phyloP scores from a whole-genome alignment of 2,113 vertebrate genomes.

The Cepphus grylle region DNA sequence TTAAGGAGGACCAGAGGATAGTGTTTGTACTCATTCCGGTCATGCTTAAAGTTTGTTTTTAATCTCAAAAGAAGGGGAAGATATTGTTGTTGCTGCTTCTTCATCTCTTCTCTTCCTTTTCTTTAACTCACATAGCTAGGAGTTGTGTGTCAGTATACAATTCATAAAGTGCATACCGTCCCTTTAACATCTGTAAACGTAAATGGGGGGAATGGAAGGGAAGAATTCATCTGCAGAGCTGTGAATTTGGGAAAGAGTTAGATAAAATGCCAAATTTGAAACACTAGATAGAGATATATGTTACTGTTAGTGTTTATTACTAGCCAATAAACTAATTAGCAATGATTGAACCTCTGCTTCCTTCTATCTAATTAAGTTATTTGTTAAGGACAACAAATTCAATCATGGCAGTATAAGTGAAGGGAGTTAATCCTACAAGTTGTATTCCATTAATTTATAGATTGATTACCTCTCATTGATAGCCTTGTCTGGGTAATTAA shows the following conservation, averaged over 20 bases:
- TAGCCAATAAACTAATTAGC: not conserved
- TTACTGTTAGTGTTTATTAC: not conserved
- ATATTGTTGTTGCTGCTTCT: not conserved
- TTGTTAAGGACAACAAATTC: not conserved
- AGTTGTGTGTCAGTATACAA: not conserved
- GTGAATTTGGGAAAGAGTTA: not conserved
- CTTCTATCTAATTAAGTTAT: not conserved
- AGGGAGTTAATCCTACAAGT: not conserved
- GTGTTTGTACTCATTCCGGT: not conserved
- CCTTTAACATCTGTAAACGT: not conserved
- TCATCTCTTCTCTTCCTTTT: not conserved
- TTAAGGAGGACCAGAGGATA: not conserved
- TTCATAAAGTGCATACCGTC: not conserved
- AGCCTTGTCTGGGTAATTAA: not conserved
- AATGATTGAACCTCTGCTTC: not conserved
- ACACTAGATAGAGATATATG: not conserved
- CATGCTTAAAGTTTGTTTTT: not conserved
- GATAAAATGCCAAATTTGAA: not conserved
- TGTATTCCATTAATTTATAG: not conserved
- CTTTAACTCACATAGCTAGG: not conserved
- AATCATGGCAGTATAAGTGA: not conserved
- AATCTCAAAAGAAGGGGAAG: not conserved
- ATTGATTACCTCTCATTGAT: not conserved
- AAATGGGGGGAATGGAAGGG: not conserved
- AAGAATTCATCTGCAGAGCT: not conserved